These are phyloP conservation scores for Hemicrepidius hirtus DNA, from an alignment of 2,888 invertebrate genomes.

Conservation along the genomic window DNA sequence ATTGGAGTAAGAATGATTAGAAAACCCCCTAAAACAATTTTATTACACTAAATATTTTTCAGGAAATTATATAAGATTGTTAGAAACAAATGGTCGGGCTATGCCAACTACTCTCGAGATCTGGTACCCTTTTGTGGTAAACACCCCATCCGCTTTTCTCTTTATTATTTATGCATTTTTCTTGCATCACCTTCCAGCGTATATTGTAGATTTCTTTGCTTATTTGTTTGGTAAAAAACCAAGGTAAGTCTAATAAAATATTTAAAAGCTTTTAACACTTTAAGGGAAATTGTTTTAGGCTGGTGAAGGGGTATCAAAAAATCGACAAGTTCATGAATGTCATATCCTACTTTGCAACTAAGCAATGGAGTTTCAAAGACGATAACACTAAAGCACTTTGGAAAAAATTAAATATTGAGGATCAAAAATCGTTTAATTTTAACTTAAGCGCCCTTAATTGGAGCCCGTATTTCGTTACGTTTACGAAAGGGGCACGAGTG, in stretches of 20 bases:
- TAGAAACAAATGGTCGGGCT: slow-evolving; percentile 72
- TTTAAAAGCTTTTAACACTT: too few relatives aligned
- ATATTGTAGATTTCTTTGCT: slow-evolving; percentile 75
- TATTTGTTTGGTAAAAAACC: slow-evolving; percentile 70
- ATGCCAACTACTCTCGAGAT: slow-evolving; percentile 72
- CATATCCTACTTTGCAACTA: too few relatives aligned
- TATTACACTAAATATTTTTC: slow-evolving; percentile 35
- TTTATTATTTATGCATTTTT: slow-evolving; percentile 59
- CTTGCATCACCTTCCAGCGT: slow-evolving; percentile 79
- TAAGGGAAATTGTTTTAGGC: too few relatives aligned
- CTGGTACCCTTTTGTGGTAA: slow-evolving; percentile 68
- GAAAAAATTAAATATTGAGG: too few relatives aligned
- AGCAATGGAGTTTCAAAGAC: too few relatives aligned
- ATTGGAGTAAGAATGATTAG: slow-evolving; percentile 54
- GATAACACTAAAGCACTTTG: too few relatives aligned
- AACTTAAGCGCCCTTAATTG: too few relatives aligned
- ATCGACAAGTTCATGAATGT: too few relatives aligned
- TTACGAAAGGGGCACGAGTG: too few relatives aligned
- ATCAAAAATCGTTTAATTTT: too few relatives aligned
- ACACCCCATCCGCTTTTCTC: not conserved
- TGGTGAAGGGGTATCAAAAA: too few relatives aligned
- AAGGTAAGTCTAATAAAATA: slow-evolving; percentile 69
- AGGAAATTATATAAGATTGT: slow-evolving; percentile 78
- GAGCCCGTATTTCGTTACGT: too few relatives aligned
- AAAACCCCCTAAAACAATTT: not conserved